phyloP scores from a whole-genome alignment of 2,113 vertebrate species.

The Hippoglossus stenolepis region DNA sequence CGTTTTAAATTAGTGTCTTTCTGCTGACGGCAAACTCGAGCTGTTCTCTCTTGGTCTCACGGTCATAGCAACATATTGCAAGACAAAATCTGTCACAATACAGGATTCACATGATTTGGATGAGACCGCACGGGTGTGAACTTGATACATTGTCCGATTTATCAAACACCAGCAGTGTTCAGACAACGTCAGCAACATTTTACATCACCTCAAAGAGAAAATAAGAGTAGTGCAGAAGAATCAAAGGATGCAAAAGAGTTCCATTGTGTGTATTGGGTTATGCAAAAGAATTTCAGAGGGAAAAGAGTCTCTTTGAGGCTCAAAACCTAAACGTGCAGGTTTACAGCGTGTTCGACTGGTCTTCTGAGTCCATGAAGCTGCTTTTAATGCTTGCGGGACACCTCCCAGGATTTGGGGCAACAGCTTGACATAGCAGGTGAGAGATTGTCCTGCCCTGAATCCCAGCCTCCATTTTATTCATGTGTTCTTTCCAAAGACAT shows the following conservation, averaged over 20 bases:
- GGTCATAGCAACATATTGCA: neutral
- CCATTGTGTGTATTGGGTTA: neutral
- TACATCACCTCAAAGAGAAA: neutral
- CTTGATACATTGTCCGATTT: neutral
- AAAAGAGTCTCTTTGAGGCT: neutral
- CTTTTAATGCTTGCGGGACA: conserved; percentile 10
- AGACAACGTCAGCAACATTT: neutral
- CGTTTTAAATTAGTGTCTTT: neutral
- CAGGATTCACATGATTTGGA: neutral
- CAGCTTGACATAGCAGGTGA: neutral
- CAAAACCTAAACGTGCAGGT: neutral
- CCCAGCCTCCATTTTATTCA: conserved; percentile 27
- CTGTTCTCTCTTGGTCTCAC: no score
- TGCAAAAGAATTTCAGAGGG: neutral
- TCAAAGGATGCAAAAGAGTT: neutral
- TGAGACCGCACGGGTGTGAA: neutral
- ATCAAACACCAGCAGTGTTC: neutral
- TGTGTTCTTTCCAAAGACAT: conserved; percentile 29
- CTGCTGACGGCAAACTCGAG: no score
- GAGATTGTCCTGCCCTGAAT: conserved; percentile 8
- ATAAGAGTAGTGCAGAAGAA: neutral
- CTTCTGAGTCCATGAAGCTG: neutral
- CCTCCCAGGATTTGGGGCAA: conserved; percentile 22
- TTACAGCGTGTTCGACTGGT: neutral
- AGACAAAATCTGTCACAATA: neutral